Base-by-base conservation (phyloP, 1,140 invertebrate genomes). In the Cotesia chilonis region DNA sequence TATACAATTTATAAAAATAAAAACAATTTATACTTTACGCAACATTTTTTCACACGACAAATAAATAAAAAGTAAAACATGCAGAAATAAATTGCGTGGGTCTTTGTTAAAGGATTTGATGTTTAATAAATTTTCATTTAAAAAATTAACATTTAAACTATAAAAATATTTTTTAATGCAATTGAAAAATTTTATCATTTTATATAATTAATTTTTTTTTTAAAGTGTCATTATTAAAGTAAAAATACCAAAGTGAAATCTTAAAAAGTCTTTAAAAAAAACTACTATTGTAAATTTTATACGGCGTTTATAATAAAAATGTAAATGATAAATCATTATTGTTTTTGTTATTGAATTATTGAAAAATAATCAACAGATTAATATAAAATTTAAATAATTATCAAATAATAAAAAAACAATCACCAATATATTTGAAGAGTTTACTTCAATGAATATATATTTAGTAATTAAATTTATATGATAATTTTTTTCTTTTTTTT, bases 41-140 rank as follows among this genome's bases (percentile, higher is more conserved):
- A 63, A 63, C 35, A 38, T 37, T 36, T 37, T 63, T 63, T 37
- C 12, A 36, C 10, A 36, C 37, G 60, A 63, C 28, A 63, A 63
- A 28, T 63, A 63, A 63, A 63, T 12, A 63, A 63, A 37, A n/a
- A 55, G 37, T 37, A 41, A 37, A 41, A 12, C 20, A 60, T 60
- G 20, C 9, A 60, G 20, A 28, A 14, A 35, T 7, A 9, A 63
- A 12, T 41, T 38, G 35, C 60, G 60, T 63, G 60, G 60, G 60
- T 20, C 14, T 57, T 57, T 63, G 60, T 10, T 0, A 6, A 28
- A 63, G 12, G 60, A n/a, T 38, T 63, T 37, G 37, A 5, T 14
- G 9, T 28, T 47, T 47, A 47, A 47, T 47, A 9, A 47, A 47
- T 6, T 47, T 47, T 47, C 10, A 47, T 47, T 10, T 47, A 10